Conservation (phyloP, 2,888 invertebrate species). For the Lithosia quadra region DNA sequence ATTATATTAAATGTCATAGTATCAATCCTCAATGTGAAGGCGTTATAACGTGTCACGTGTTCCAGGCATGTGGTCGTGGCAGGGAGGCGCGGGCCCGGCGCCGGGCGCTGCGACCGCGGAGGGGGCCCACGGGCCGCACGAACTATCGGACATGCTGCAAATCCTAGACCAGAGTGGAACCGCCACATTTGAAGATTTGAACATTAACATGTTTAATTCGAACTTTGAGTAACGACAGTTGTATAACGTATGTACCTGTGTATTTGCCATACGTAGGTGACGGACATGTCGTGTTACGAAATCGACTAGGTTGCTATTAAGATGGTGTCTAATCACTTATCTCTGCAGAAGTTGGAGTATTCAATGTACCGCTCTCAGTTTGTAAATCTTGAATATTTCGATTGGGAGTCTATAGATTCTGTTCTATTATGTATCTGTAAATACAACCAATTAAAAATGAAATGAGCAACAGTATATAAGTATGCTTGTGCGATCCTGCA, state of each 20-base stretch:
- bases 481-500: not conserved
- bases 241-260: conserved; percentile 39
- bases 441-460: not conserved
- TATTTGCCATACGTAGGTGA: conserved; percentile 29
- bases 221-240: conserved; percentile 74
- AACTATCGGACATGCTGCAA: conserved; percentile 97
- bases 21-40: not conserved
- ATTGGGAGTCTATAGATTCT: conserved; percentile 22
- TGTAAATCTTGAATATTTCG: conserved; percentile 37
- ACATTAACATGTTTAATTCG: conserved; percentile 96
- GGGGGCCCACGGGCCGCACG: conserved; percentile 88
- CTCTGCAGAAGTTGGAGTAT: conserved; percentile 30
- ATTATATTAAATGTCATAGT: not conserved
- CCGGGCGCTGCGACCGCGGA: conserved; percentile 63
- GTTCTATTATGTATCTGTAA: not conserved
- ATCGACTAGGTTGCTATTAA: conserved; percentile 19
- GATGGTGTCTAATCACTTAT: conserved; percentile 34
- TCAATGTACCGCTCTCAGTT: conserved; percentile 22
- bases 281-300: conserved; percentile 12
- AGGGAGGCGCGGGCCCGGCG: conserved; percentile 78
- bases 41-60: not conserved
- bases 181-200: conserved; percentile 95
- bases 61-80: conserved; percentile 93
- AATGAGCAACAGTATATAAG: not conserved
- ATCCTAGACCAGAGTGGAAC: conserved; percentile 95